These are phyloP conservation scores for Bradypus variegatus DNA, from an alignment of 2,797 vertebrate species.

Conservation along the genomic window DNA sequence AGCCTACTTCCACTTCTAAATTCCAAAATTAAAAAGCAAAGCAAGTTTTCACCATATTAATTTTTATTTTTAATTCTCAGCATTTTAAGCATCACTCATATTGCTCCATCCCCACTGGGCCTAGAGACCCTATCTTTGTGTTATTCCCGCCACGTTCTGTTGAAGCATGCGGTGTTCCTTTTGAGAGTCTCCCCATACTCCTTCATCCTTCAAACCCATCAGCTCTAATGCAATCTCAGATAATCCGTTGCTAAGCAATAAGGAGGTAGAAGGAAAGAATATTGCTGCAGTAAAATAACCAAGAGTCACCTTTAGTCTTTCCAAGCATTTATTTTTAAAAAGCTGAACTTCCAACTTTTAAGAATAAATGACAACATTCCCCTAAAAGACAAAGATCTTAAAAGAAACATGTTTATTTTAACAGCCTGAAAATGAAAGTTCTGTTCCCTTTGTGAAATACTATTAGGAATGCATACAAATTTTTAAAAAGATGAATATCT, in stretches of 20 bases:
- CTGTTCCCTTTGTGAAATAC: background rate
- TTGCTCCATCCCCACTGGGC: background rate
- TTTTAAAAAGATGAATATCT: background rate
- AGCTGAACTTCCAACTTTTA: background rate
- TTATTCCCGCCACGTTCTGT: background rate
- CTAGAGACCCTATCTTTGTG: background rate
- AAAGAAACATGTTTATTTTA: background rate
- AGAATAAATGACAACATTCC: background rate
- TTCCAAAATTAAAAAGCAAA: background rate
- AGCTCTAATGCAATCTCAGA: background rate
- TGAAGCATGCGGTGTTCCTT: background rate
- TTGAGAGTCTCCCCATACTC: no score
- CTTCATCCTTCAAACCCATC: background rate
- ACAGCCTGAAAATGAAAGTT: background rate
- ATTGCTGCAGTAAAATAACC: background rate
- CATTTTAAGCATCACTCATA: background rate
- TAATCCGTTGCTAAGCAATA: slow-evolving; percentile 1
- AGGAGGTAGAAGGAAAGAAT: background rate
- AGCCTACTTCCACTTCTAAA: background rate
- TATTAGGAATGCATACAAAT: background rate
- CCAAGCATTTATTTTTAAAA: background rate
- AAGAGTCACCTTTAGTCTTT: background rate
- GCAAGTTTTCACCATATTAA: background rate
- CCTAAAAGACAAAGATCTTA: background rate
- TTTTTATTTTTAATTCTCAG: background rate